phyloP scores from a whole-genome alignment of 2,888 invertebrate genomes.

The Dasypogon diadema region DNA sequence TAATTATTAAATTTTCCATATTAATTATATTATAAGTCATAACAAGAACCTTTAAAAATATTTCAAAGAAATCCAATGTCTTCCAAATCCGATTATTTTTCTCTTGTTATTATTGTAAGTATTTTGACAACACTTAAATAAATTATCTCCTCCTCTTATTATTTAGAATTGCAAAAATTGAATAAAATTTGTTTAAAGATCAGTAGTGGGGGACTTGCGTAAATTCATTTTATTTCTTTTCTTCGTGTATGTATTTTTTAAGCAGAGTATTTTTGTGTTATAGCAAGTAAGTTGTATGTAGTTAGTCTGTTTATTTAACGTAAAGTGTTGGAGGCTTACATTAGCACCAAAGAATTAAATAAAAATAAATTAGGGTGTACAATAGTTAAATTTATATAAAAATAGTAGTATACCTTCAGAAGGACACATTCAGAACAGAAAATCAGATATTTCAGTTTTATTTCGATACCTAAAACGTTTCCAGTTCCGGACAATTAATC shows the following conservation, averaged over 20 bases:
- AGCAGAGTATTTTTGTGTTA: constrained; percentile 34
- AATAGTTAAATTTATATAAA: too few relatives aligned
- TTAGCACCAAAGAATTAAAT: constrained; percentile 66
- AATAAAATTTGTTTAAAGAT: too few relatives aligned
- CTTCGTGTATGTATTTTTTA: background rate
- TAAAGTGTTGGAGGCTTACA: constrained; percentile 66
- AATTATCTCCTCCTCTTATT: too few relatives aligned
- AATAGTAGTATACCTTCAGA: too few relatives aligned
- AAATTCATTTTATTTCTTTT: background rate
- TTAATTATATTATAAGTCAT: too few relatives aligned
- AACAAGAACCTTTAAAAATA: too few relatives aligned
- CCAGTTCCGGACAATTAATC: too few relatives aligned
- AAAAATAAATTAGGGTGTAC: background rate
- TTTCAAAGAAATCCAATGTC: background rate
- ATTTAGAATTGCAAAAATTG: too few relatives aligned
- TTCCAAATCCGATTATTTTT: background rate
- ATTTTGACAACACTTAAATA: background rate
- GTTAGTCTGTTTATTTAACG: constrained; percentile 19
- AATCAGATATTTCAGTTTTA: too few relatives aligned
- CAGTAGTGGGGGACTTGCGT: too few relatives aligned
- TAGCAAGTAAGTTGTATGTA: constrained; percentile 34
- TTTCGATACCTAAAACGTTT: too few relatives aligned
- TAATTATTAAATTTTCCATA: background rate
- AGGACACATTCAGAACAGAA: too few relatives aligned
- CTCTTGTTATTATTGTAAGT: background rate